Percentiles rank a stretch among this genome's conserved stretches.
Evolutionary conservation across 30 jellyfish, hydroid and myxozoan genomes (phyloP).

Genomic region (Turritopsis dohrnii): DNA sequence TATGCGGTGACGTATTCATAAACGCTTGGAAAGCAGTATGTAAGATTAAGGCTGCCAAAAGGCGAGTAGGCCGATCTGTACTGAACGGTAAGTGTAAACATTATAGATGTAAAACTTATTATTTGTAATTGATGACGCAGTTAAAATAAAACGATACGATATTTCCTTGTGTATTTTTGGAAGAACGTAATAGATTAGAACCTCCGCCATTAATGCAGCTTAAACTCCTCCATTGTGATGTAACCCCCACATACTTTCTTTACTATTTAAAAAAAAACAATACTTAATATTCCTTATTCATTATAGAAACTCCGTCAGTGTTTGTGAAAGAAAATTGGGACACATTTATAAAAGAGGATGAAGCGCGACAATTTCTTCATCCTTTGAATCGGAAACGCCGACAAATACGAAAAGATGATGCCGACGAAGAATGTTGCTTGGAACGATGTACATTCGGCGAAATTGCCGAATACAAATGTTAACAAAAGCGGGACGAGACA

Average conservation of each 20-base stretch:
- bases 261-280: too few relatives aligned
- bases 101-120: too few relatives aligned
- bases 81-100: background rate
- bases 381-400: slow-evolving; percentile 20
- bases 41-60: background rate
- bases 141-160: background rate
- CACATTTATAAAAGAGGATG: background rate
- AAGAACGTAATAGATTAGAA: too few relatives aligned
- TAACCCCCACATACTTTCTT: too few relatives aligned
- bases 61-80: background rate
- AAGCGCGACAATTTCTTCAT: background rate
- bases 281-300: too few relatives aligned
- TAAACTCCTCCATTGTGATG: too few relatives aligned
- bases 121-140: too few relatives aligned
- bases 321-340: background rate
- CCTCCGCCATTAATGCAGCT: too few relatives aligned
- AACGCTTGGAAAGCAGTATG: background rate
- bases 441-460: slow-evolving; percentile 3
- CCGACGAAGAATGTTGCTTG: background rate
- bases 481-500: background rate
- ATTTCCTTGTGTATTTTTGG: too few relatives aligned
- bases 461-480: slow-evolving; percentile 14
- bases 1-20: background rate
- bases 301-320: background rate
- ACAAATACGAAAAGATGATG: slow-evolving; percentile 8